Conservation (phyloP, 37 sponge, comb jelly and placozoan species). For the Ianthella basta region DNA sequence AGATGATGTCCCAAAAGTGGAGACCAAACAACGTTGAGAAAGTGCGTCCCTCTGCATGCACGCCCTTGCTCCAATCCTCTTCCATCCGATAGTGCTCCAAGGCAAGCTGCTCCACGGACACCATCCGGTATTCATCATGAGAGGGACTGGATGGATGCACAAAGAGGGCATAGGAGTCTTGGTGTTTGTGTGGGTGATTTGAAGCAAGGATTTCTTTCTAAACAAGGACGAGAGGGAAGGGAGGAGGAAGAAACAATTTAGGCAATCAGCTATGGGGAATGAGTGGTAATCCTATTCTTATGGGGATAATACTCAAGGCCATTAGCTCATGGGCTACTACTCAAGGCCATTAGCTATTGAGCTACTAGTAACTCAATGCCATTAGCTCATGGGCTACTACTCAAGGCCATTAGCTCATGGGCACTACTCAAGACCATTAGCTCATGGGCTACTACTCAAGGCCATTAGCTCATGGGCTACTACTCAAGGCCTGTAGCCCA, state of each 20-base stretch:
- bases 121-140: neutral
- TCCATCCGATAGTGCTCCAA: slow-evolving; percentile 56
- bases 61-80: slow-evolving; percentile 69
- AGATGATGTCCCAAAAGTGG: slow-evolving; percentile 79
- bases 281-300: neutral
- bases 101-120: slow-evolving; percentile 73
- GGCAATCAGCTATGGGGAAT: neutral
- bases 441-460: no score
- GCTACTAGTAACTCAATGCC: no score
- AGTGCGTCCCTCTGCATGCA: slow-evolving; percentile 72
- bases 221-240: neutral
- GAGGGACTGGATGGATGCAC: neutral
- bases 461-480: no score
- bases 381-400: no score
- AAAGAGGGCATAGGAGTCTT: slow-evolving; percentile 7
- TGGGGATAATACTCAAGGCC: neutral
- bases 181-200: slow-evolving; percentile 3
- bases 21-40: slow-evolving; percentile 67
- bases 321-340: no score
- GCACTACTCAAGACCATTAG: no score
- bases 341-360: no score
- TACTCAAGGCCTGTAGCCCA: no score
- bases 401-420: no score
- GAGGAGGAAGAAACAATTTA: neutral
- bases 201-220: neutral